These are phyloP conservation scores for Copidosoma aretas DNA, from an alignment of 2,888 invertebrate species.

Conservation along the genomic window DNA sequence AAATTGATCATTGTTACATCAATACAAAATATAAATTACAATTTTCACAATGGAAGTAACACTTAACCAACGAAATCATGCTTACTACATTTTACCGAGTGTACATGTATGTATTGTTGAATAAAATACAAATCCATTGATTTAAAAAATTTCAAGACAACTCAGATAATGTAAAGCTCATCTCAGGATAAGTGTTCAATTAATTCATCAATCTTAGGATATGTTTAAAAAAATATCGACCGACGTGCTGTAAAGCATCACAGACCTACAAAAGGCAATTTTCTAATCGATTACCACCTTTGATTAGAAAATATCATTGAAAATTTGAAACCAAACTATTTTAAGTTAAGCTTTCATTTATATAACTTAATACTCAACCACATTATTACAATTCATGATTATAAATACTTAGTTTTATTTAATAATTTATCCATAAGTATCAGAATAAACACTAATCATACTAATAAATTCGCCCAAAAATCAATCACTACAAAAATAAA, in stretches of 20 bases:
- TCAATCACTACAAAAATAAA: too few relatives aligned
- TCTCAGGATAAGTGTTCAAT: slow-evolving; percentile 33
- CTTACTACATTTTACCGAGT: slow-evolving; percentile 13
- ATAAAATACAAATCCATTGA: slow-evolving; percentile 22
- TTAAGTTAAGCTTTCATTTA: slow-evolving; percentile 12
- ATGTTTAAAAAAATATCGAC: slow-evolving; percentile 40
- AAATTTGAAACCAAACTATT: neutral
- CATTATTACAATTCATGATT: too few relatives aligned
- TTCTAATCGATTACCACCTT: slow-evolving; percentile 24
- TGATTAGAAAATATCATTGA: slow-evolving; percentile 38
- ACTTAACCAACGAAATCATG: slow-evolving; percentile 20
- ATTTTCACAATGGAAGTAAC: slow-evolving; percentile 31
- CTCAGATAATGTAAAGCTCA: slow-evolving; percentile 29
- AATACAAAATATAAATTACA: slow-evolving; percentile 33
- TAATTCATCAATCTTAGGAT: slow-evolving; percentile 37
- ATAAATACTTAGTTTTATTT: too few relatives aligned
- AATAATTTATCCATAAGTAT: too few relatives aligned
- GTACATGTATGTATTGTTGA: slow-evolving; percentile 34
- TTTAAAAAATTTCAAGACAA: slow-evolving; percentile 40
- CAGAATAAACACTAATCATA: too few relatives aligned
- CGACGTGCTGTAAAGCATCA: slow-evolving; percentile 37
- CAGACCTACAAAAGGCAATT: slow-evolving; percentile 38
- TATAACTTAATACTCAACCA: neutral
- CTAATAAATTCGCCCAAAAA: too few relatives aligned
- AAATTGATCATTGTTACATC: slow-evolving; percentile 33